phyloP scores from a whole-genome alignment of 2,797 vertebrate species.

The Notoglanidium macrostoma region DNA sequence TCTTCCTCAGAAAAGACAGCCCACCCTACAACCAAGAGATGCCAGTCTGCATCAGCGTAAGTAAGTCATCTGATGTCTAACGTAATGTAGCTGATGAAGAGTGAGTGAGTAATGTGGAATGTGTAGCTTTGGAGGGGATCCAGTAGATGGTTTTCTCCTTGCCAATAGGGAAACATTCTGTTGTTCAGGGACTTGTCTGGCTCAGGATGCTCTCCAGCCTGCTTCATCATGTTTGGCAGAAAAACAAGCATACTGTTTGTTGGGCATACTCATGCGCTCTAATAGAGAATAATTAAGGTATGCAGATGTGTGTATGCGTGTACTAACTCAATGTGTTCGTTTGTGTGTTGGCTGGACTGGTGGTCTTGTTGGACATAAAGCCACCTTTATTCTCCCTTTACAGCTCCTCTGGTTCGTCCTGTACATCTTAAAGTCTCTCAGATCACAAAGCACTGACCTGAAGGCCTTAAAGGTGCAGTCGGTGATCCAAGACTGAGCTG shows the following conservation, averaged over 20 bases:
- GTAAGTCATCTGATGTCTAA: slow-evolving; percentile 29
- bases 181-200: slow-evolving; percentile 14
- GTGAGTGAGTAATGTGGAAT: slow-evolving; percentile 16
- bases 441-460: not conserved
- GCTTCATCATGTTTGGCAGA: not conserved
- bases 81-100: not conserved
- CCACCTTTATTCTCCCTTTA: not conserved
- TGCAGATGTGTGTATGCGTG: not conserved
- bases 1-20: not conserved
- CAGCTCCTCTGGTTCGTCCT: not conserved
- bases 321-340: not conserved
- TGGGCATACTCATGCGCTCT: not conserved
- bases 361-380: not conserved
- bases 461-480: not conserved
- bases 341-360: not conserved
- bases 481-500: not conserved
- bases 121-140: slow-evolving; percentile 41
- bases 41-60: slow-evolving; percentile 18
- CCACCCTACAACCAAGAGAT: slow-evolving; percentile 22
- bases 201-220: not conserved
- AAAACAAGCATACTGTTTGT: not conserved
- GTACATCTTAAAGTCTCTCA: not conserved
- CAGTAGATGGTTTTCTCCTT: slow-evolving; percentile 58
- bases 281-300: slow-evolving; percentile 11
- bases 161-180: slow-evolving; percentile 12